phyloP scores from a whole-genome alignment of 2,888 invertebrate species.

The Hanleya hanleyi region DNA sequence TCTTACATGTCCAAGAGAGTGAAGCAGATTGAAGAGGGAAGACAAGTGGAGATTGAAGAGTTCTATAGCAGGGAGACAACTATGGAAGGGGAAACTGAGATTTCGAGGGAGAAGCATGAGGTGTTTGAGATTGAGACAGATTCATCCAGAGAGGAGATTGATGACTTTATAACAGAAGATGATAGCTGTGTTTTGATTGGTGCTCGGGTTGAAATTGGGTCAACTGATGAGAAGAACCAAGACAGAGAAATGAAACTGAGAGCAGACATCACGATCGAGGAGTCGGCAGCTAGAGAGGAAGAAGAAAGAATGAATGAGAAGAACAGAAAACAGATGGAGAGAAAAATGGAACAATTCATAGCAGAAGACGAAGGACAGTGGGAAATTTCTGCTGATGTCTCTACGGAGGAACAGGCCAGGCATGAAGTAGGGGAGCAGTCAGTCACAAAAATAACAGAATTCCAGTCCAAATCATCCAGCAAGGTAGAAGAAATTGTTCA shows the following conservation, averaged over 20 bases:
- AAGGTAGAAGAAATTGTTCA: too few relatives aligned
- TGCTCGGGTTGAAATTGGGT: neutral
- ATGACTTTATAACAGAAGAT: neutral
- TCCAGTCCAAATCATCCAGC: too few relatives aligned
- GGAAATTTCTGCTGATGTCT: neutral
- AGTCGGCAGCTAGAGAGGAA: neutral
- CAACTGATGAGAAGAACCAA: neutral
- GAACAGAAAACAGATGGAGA: neutral
- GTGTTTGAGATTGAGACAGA: neutral
- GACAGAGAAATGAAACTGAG: neutral
- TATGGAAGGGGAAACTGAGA: neutral
- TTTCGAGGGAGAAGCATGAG: neutral
- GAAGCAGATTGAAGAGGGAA: too few relatives aligned
- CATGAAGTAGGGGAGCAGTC: too few relatives aligned
- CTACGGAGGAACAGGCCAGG: neutral
- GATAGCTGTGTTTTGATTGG: neutral
- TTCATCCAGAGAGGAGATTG: neutral
- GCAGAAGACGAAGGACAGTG: neutral
- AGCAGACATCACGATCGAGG: neutral
- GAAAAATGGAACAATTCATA: neutral
- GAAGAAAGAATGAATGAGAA: neutral
- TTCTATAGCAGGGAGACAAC: constrained; percentile 1
- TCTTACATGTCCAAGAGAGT: too few relatives aligned
- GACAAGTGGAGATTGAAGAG: neutral
- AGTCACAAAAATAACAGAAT: too few relatives aligned